Evolutionary conservation across 2,113 vertebrate genomes (phyloP).

Genomic region (Motacilla alba): DNA sequence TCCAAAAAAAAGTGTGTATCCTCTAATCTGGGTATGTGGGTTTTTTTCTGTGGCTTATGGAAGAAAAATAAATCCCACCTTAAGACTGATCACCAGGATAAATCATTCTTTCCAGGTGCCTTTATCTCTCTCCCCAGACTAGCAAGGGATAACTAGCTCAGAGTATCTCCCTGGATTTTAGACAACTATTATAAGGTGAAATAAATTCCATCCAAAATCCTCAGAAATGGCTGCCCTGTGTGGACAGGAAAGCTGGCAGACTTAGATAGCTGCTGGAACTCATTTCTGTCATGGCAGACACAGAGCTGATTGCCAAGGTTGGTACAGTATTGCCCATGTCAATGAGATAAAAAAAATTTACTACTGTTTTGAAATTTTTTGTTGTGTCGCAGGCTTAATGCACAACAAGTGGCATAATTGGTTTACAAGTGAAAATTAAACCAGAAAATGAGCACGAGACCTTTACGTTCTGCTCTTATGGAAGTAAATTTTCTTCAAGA

Average conservation of each 20-base stretch:
- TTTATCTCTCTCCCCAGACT: background rate
- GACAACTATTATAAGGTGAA: background rate
- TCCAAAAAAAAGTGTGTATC: background rate
- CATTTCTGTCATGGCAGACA: background rate
- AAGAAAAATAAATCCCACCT: background rate
- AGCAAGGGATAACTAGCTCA: background rate
- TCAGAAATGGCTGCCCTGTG: background rate
- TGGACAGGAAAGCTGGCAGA: background rate
- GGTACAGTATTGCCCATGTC: background rate
- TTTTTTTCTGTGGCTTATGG: background rate
- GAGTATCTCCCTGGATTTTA: background rate
- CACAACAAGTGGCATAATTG: fast-evolving
- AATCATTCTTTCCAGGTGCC: background rate
- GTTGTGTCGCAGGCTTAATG: background rate
- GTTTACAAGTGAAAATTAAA: background rate
- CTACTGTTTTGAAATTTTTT: background rate
- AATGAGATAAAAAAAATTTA: background rate
- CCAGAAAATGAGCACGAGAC: background rate
- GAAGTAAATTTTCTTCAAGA: background rate
- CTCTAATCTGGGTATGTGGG: background rate
- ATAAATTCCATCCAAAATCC: background rate
- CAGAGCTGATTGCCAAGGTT: background rate
- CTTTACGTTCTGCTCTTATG: background rate
- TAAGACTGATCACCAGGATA: background rate
- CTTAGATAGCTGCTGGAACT: background rate